Percentiles rank a stretch among this genome's conserved stretches.
phyloP scores from a whole-genome alignment of 2,113 vertebrate genomes.

The Phrynosoma blainvillii region DNA sequence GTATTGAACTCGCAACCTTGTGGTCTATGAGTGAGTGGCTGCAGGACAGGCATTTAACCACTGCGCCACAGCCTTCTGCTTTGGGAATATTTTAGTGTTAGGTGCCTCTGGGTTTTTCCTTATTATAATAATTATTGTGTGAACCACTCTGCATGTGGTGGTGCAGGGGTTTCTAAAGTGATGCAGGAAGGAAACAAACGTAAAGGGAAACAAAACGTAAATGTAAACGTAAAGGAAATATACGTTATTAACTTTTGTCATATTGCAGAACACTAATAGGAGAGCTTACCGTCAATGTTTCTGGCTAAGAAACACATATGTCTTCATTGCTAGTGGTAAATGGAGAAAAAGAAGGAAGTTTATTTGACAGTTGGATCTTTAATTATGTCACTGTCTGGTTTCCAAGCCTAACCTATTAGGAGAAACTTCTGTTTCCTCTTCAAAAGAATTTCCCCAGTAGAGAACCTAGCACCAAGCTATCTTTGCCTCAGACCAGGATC shows the following conservation, averaged over 20 bases:
- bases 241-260: conserved; percentile 2
- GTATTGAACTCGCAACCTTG: too few relatives aligned
- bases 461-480: neutral
- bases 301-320: conserved; percentile 16
- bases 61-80: too few relatives aligned
- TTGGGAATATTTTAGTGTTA: too few relatives aligned
- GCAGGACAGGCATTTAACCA: too few relatives aligned
- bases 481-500: neutral
- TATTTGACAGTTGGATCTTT: neutral
- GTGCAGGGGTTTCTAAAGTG: neutral
- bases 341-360: neutral
- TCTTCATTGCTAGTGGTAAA: neutral
- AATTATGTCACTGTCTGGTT: neutral
- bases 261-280: neutral
- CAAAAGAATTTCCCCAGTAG: neutral
- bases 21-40: too few relatives aligned
- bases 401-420: neutral
- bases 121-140: neutral
- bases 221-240: conserved; percentile 19
- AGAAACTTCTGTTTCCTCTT: neutral
- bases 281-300: conserved; percentile 47
- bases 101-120: neutral
- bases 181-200: conserved; percentile 30
- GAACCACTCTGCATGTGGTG: neutral
- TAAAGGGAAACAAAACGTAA: neutral